These are phyloP conservation scores for Uloborus plumipes DNA, from an alignment of 2,888 invertebrate genomes.

Conservation along the genomic window DNA sequence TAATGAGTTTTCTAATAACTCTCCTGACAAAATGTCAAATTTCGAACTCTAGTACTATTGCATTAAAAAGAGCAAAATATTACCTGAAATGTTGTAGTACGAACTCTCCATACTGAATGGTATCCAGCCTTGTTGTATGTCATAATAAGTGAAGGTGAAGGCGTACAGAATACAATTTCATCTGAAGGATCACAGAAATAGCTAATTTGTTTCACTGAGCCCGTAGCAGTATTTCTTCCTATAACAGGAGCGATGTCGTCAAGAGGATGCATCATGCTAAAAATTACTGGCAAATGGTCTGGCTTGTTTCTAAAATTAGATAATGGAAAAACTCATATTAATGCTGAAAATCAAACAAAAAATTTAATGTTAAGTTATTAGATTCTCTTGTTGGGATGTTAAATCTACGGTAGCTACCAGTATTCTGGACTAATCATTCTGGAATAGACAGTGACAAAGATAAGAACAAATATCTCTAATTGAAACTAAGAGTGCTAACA, in stretches of 20 bases:
- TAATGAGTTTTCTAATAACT: no score
- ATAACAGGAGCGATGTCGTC: slow-evolving; percentile 91
- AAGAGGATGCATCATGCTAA: slow-evolving; percentile 88
- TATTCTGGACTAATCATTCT: no score
- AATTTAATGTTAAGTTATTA: background rate
- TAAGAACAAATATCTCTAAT: no score
- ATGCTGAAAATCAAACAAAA: background rate
- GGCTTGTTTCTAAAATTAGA: slow-evolving; percentile 36
- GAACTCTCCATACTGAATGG: slow-evolving; percentile 86
- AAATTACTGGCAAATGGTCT: slow-evolving; percentile 80
- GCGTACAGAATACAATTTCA: slow-evolving; percentile 82
- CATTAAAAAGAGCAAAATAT: slow-evolving; percentile 16
- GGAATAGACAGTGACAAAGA: no score
- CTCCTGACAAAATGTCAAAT: no score
- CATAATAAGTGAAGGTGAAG: slow-evolving; percentile 84
- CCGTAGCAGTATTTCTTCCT: slow-evolving; percentile 23
- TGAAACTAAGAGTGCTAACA: no score
- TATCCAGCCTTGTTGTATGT: slow-evolving; percentile 83
- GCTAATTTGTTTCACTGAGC: slow-evolving; percentile 45
- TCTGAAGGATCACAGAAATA: slow-evolving; percentile 75
- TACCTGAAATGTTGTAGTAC: slow-evolving; percentile 83
- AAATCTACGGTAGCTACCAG: no score
- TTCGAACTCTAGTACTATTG: background rate
- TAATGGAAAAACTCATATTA: background rate
- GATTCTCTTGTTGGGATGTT: no score